phyloP scores from a whole-genome alignment of 1,140 invertebrate genomes.

The Chymomyza costata region DNA sequence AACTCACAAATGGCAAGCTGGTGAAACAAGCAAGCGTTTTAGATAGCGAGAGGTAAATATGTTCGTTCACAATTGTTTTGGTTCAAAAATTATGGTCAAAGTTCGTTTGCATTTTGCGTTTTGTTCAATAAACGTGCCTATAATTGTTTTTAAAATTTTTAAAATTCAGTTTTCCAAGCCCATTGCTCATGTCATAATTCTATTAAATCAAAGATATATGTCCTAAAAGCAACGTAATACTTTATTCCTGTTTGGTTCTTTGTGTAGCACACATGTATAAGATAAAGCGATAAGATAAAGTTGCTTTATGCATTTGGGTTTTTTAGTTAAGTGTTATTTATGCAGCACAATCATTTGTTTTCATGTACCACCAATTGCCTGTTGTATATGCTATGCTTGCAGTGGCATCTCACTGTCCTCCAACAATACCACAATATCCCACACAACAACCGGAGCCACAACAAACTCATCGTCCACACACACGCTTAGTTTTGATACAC shows the following conservation, averaged over 20 bases:
- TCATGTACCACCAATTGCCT: slow-evolving; percentile 12
- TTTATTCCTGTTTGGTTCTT: no score
- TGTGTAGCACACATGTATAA: not conserved
- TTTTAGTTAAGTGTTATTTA: slow-evolving; percentile 7
- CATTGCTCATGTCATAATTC: slow-evolving; percentile 15
- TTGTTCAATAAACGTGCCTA: not conserved
- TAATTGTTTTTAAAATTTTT: slow-evolving; percentile 5
- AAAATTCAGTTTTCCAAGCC: slow-evolving; percentile 4
- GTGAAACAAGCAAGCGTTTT: slow-evolving; percentile 60
- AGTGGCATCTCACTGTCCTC: slow-evolving; percentile 61
- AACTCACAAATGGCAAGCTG: slow-evolving; percentile 48
- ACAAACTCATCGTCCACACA: slow-evolving; percentile 49
- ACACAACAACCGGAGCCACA: no score
- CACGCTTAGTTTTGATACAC: slow-evolving; percentile 59
- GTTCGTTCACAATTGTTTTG: slow-evolving; percentile 2
- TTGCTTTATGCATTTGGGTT: no score
- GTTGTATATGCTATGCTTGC: slow-evolving; percentile 32
- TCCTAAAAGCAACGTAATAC: not conserved
- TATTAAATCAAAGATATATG: slow-evolving; percentile 19
- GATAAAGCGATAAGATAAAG: slow-evolving; percentile 44
- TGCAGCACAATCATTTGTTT: not conserved
- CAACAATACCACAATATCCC: slow-evolving; percentile 22
- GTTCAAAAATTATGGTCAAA: not conserved
- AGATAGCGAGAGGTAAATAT: slow-evolving; percentile 58
- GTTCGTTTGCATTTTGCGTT: slow-evolving; percentile 1